These are phyloP conservation scores for Achatina immaculata DNA, from an alignment of 1,140 invertebrate genomes.

Conservation along the genomic window DNA sequence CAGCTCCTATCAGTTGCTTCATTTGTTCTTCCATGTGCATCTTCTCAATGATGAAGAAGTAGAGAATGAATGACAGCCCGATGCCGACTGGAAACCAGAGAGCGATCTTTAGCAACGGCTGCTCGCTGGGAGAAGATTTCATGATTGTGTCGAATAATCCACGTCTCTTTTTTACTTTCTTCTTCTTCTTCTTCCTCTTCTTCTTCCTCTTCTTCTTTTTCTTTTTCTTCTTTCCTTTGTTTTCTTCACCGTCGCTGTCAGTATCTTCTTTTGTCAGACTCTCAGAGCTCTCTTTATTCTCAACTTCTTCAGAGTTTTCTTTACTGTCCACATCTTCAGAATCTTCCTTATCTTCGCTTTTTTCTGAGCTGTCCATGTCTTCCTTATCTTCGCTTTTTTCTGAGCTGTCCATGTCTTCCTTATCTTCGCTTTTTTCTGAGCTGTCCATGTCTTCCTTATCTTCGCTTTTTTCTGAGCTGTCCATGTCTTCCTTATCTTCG, in stretches of 20 bases:
- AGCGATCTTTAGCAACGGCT: slow-evolving; percentile 36
- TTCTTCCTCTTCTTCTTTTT: too few relatives aligned
- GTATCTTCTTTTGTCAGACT: too few relatives aligned
- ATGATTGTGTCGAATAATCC: slow-evolving; percentile 21
- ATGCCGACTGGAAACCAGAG: slow-evolving; percentile 45
- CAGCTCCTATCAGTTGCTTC: slow-evolving; percentile 42
- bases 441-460: too few relatives aligned
- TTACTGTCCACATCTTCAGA: background rate
- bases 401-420: too few relatives aligned
- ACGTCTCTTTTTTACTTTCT: slow-evolving; percentile 16
- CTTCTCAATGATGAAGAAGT: slow-evolving; percentile 44
- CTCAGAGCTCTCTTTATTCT: background rate
- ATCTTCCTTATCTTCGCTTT: background rate
- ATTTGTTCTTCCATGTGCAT: slow-evolving; percentile 43
- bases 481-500: too few relatives aligned
- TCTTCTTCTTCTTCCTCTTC: background rate
- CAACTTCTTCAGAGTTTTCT: background rate
- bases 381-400: too few relatives aligned
- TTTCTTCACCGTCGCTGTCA: too few relatives aligned
- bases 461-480: too few relatives aligned
- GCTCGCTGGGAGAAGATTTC: slow-evolving; percentile 39
- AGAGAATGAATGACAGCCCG: slow-evolving; percentile 37
- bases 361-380: background rate
- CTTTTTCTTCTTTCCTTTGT: too few relatives aligned
- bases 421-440: too few relatives aligned